A percentile compares a stretch with the other conserved stretches of the same genome.
Evolutionary conservation across 2,113 vertebrate genomes (phyloP).

Genomic region (Anhinga rufa): DNA sequence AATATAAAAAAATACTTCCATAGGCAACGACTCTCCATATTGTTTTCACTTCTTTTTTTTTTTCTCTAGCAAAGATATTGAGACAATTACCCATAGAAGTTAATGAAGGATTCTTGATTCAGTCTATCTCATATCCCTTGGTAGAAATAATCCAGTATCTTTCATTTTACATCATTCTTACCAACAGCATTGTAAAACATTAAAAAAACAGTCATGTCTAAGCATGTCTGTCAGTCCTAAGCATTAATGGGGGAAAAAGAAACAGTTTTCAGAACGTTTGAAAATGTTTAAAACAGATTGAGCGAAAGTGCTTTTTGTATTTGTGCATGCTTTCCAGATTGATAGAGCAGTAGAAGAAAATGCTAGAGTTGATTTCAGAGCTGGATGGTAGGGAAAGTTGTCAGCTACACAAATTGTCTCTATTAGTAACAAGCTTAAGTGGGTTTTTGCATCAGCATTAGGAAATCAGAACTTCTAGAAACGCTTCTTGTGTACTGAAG

Average conservation of each 20-base stretch:
- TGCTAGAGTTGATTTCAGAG: not conserved
- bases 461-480: not conserved
- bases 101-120: conserved; percentile 2
- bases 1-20: not conserved
- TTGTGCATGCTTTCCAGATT: not conserved
- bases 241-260: not conserved
- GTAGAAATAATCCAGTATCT: not conserved
- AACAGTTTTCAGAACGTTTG: not conserved
- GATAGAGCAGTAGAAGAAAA: not conserved
- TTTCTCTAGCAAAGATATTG: not conserved
- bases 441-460: not conserved
- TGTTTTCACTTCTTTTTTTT: not conserved
- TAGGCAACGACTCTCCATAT: not conserved
- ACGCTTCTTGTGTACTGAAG: not conserved
- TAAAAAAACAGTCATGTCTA: not conserved
- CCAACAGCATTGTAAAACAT: not conserved
- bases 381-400: not conserved
- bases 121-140: not conserved
- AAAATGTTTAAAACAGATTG: not conserved
- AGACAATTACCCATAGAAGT: conserved; percentile 11
- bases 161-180: not conserved
- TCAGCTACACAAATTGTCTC: not conserved
- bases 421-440: not conserved
- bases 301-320: not conserved
- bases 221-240: not conserved